Evolutionary conservation across 2,797 vertebrate genomes (phyloP).

Genomic region (Poeciliopsis paucimaculata): DNA sequence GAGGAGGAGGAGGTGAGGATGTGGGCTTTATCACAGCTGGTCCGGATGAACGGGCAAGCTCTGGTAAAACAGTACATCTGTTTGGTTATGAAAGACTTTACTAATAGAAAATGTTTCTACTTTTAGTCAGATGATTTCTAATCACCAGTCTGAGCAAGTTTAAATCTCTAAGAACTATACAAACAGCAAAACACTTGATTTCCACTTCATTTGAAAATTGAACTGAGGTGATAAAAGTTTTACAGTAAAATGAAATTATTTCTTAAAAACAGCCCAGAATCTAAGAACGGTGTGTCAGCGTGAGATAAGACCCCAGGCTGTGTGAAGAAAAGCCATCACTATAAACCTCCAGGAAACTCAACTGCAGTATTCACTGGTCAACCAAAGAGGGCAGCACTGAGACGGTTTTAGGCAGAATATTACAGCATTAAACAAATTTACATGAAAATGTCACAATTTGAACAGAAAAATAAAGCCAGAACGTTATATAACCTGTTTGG

Average conservation of each 20-base stretch:
- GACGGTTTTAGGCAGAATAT: neutral
- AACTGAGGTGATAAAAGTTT: neutral
- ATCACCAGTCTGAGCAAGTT: neutral
- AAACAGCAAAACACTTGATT: neutral
- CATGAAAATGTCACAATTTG: too few relatives aligned
- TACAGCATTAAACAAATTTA: neutral
- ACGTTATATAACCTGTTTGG: neutral
- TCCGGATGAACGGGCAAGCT: too few relatives aligned
- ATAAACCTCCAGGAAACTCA: neutral
- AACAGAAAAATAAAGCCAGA: neutral
- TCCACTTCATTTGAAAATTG: neutral
- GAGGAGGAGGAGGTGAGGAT: slow-evolving; percentile 78
- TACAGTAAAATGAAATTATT: neutral
- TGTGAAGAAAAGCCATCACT: too few relatives aligned
- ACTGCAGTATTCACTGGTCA: neutral
- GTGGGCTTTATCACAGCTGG: neutral
- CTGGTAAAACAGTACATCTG: neutral
- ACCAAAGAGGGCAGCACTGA: neutral
- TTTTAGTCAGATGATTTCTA: neutral
- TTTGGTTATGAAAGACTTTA: neutral
- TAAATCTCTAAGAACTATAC: neutral
- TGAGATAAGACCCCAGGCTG: too few relatives aligned
- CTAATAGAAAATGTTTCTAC: neutral
- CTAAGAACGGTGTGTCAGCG: neutral
- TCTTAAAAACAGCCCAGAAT: neutral